phyloP scores from a whole-genome alignment of 2,888 invertebrate species.

The Coelinius sp. region DNA sequence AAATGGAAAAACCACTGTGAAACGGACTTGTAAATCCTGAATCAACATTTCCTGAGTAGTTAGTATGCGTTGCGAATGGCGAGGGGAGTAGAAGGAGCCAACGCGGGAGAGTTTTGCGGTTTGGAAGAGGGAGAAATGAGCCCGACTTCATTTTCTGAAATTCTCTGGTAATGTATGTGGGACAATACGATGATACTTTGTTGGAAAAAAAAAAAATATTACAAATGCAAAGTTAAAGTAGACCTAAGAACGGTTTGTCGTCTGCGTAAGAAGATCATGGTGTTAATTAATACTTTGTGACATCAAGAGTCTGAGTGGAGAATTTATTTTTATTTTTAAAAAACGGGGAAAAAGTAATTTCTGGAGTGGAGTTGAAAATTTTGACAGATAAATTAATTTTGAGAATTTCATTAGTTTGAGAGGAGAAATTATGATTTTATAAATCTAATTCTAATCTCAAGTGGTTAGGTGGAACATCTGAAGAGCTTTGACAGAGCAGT shows the following conservation, averaged over 20 bases:
- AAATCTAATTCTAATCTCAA: too few species aligned
- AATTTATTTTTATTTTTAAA: too few species aligned
- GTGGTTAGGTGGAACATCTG: not conserved
- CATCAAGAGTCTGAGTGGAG: not conserved
- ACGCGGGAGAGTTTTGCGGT: constrained; percentile 61
- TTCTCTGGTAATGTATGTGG: not conserved
- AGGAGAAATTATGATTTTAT: too few species aligned
- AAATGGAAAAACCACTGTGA: not conserved
- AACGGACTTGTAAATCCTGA: constrained; percentile 45
- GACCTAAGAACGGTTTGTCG: not conserved
- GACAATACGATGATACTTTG: not conserved
- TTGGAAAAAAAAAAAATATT: constrained; percentile 47
- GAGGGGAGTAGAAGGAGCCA: constrained; percentile 43
- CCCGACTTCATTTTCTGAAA: not conserved
- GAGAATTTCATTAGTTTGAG: too few species aligned
- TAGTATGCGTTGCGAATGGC: constrained; percentile 56
- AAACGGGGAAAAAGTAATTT: not conserved
- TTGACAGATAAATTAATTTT: too few species aligned
- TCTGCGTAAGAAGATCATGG: constrained; percentile 7
- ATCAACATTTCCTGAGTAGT: constrained; percentile 67
- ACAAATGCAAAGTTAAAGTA: constrained; percentile 26
- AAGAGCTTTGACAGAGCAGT: not conserved
- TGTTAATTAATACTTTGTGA: not conserved
- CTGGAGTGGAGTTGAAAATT: too few species aligned
- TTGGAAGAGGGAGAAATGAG: constrained; percentile 49